Evolutionary conservation across 2,113 vertebrate species (phyloP), one percentile per base, ranked within the genome.

Genomic region (Phrynosoma platyrhinos): DNA sequence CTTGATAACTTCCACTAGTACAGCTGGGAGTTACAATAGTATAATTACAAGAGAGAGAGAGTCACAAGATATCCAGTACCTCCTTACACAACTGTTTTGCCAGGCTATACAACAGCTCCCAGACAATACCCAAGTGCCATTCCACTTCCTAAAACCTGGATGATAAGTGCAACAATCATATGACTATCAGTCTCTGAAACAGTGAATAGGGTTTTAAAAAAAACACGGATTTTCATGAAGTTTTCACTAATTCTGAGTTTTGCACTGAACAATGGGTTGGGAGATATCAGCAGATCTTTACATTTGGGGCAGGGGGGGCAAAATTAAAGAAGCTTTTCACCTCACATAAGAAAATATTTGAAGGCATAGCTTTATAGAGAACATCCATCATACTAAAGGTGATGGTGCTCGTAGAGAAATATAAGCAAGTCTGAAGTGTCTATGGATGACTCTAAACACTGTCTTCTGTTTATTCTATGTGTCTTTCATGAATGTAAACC

Each of bases 341-440:
- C 83, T 92, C 93, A 93, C 84, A 83, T 76, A 90, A 91, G 94
- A 93, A 94, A 95, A 93, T 90, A 92, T 94, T 94, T 94, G 93
- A 95, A 95, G 93, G 89, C 93, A 90, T 55, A 92, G 91, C 89
- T 95, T 95, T 94, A 93, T 93, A 95, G 94, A 83, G 78, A 92
- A 89, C 91, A 96, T 95, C 93, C 92, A 95, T 96, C 94, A 95
- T 86, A 64, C 16, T 0, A 2, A 94, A 95, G 91, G 91, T 94
- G 95, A 94, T 95, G 91, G 94, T 91, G 91, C 89, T 93, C 90
- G 93, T 91, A 90, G 92, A 94, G 94, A 94, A 96, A 93, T 94
- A 95, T 95, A 95, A 95, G 94, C 94, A 96, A 95, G 93, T 91
- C 91, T 94, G 92, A 95, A 95, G 94, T 95, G 94, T 95, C 95